A percentile compares a stretch with the other conserved stretches of the same genome.
Evolutionary conservation across 1,140 invertebrate genomes (phyloP).

Genomic region (Laupala kohalensis): DNA sequence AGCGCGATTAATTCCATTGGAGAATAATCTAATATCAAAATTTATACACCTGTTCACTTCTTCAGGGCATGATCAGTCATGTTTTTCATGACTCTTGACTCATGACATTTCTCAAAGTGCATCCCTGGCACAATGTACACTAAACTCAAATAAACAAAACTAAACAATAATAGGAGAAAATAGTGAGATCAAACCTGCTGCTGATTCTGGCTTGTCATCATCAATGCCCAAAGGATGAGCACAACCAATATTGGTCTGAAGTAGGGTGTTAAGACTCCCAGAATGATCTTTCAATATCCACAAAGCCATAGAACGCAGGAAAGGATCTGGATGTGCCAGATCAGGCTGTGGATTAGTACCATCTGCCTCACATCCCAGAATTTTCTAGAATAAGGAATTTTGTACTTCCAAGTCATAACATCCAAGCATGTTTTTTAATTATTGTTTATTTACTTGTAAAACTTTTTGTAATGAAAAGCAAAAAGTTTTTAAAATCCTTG

Average conservation of each 20-base stretch:
- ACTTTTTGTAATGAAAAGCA: too few relatives aligned
- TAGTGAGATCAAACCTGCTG: constrained; percentile 22
- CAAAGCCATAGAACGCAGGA: constrained; percentile 90
- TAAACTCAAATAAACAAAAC: neutral
- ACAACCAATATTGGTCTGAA: constrained; percentile 69
- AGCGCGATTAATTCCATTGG: too few relatives aligned
- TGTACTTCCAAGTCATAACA: too few relatives aligned
- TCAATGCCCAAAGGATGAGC: constrained; percentile 61
- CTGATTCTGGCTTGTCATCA: constrained; percentile 37
- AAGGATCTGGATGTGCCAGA: constrained; percentile 83
- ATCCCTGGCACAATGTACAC: too few relatives aligned
- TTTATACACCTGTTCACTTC: too few relatives aligned
- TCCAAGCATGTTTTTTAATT: too few relatives aligned
- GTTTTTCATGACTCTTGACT: too few relatives aligned
- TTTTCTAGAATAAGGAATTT: constrained; percentile 21
- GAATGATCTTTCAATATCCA: constrained; percentile 93
- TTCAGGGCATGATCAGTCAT: too few relatives aligned
- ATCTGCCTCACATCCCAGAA: constrained; percentile 47
- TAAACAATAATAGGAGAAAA: neutral
- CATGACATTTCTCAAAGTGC: too few relatives aligned
- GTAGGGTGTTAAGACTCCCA: constrained; percentile 73
- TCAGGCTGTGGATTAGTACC: constrained; percentile 54
- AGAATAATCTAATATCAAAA: too few relatives aligned
- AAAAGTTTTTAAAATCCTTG: constrained; percentile 4
- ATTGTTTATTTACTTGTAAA: too few relatives aligned